Evolutionary conservation across 2,797 vertebrate species (phyloP).

Genomic region (Microcaecilia unicolor): DNA sequence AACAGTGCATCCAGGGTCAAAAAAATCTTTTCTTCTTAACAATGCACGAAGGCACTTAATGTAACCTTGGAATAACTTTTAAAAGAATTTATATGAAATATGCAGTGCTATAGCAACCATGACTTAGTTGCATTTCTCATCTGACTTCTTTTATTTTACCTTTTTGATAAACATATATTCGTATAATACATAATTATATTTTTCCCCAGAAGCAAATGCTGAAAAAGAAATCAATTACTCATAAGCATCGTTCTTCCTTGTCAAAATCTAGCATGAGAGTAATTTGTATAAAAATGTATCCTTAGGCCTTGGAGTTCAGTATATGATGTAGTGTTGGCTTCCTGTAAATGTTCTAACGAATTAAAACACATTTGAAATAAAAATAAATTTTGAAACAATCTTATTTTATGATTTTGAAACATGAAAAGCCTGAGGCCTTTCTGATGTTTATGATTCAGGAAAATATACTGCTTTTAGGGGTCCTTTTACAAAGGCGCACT

Average conservation of each 20-base stretch:
- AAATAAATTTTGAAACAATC: not conserved
- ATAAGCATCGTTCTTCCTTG: not conserved
- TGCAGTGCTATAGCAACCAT: slow-evolving; percentile 13
- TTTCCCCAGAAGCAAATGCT: too few species aligned
- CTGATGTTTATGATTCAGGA: slow-evolving; percentile 1
- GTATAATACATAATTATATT: too few species aligned
- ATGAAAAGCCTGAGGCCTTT: not conserved
- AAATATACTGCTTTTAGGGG: too few species aligned
- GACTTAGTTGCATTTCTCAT: slow-evolving; percentile 1
- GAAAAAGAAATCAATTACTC: too few species aligned
- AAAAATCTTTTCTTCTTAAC: slow-evolving; percentile 23
- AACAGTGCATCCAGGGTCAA: slow-evolving; percentile 25
- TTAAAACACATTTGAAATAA: not conserved
- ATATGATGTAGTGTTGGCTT: too few species aligned
- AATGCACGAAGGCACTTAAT: slow-evolving; percentile 24
- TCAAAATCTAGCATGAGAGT: not conserved
- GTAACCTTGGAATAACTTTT: slow-evolving; percentile 32
- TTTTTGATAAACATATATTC: too few species aligned
- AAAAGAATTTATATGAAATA: slow-evolving; percentile 23
- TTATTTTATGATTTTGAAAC: not conserved
- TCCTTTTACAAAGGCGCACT: too few species aligned
- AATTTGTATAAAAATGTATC: not conserved
- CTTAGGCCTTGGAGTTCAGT: not conserved
- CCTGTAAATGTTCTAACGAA: not conserved
- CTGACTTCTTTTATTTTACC: slow-evolving; percentile 5